A percentile compares a stretch with the other conserved stretches of the same genome.
Conservation (phyloP, 2,113 vertebrate species). For the Chlorodrepanis virens region DNA sequence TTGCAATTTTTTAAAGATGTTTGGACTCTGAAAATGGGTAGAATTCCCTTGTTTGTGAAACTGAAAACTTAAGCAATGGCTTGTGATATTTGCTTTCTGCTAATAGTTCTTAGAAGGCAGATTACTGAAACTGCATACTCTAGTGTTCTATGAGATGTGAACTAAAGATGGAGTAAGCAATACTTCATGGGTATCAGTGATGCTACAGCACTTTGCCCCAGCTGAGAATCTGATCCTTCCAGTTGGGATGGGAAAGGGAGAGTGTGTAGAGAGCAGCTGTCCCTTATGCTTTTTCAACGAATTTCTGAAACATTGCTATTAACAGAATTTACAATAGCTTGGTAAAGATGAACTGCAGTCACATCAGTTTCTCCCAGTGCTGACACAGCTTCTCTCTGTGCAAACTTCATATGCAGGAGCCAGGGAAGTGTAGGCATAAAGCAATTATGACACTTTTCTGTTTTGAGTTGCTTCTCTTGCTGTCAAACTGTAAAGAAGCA, state of each 20-base stretch:
- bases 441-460: neutral
- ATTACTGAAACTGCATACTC: neutral
- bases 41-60: neutral
- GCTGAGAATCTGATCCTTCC: neutral
- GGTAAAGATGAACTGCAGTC: neutral
- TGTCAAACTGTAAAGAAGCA: neutral
- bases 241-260: neutral
- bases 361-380: slow-evolving; percentile 1
- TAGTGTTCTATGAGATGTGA: neutral
- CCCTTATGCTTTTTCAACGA: neutral
- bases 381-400: neutral
- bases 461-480: neutral
- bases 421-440: neutral
- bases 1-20: neutral
- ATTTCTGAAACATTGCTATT: neutral
- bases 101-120: neutral
- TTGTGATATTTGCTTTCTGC: neutral
- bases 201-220: neutral
- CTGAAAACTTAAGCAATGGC: neutral
- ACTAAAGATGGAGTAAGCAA: neutral
- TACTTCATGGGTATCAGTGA: neutral
- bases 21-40: neutral
- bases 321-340: neutral
- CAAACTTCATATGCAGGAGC: neutral
- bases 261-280: accelerated